Evolutionary conservation across 2,888 invertebrate genomes (phyloP), one percentile per base, ranked within the genome.

Genomic region (Pheosia gnoma): DNA sequence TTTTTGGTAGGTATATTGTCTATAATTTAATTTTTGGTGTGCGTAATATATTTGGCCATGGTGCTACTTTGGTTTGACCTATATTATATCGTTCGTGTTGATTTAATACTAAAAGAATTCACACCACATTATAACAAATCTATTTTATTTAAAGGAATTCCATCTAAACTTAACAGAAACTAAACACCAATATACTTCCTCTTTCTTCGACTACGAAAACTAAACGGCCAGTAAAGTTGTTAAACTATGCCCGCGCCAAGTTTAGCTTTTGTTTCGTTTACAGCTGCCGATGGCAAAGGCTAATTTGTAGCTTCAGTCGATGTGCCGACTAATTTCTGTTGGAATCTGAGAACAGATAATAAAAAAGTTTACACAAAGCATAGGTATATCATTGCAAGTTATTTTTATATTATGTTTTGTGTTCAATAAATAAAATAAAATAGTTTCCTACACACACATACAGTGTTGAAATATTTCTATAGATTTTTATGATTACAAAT

Each of bases 311-410:
- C 25, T 54, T 37, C 38, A 38, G 51, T 25, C 51, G 13, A 25
- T 25, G 25, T 25, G 65, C 79, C 77, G 77, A 68, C 62, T 74
- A 71, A 72, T 74, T 78, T 67, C 70, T 69, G 61, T 61, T 59
- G 61, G 68, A 58, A 67, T 68, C 56, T 9, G 41, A 52, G 64
- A 69, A 66, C 69, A 10, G n/a, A 41, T 8, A 41, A 8, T 25
- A 25, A 25, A 25, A 41, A 41, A 41, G 41, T 0, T 25, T 25
- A 25, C 25, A 25, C 25, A 1, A 25, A 0, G 25, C 25, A 25
- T 25, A n/a, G n/a, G n/a, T n/a, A 25, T 25, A 25, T 25, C 0
- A 25, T 25, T 25, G 25, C 2, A 25, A 25, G 25, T 25, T 25
- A n/a, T 25, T 25, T 25, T 25, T 25, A 25, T 25, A 25, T 25